Evolutionary conservation across 2,113 vertebrate genomes (phyloP).

Genomic region (Sigmodon hispidus): DNA sequence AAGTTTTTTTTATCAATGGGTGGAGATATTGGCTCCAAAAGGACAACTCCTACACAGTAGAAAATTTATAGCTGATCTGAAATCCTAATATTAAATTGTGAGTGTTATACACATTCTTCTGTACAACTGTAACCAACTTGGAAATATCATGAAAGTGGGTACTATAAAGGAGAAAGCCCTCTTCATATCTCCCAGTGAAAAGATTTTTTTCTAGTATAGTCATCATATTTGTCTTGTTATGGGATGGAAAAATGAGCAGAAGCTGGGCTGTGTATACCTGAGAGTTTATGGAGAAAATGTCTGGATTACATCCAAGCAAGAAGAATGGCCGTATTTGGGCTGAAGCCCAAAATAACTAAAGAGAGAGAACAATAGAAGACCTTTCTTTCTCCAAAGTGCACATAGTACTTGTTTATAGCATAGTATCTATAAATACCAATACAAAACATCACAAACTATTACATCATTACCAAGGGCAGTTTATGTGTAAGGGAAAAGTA

Average conservation of each 20-base stretch:
- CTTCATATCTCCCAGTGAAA: background rate
- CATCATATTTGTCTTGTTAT: background rate
- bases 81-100: background rate
- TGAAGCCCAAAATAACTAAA: background rate
- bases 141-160: background rate
- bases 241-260: background rate
- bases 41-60: background rate
- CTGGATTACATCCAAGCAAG: background rate
- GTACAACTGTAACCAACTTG: background rate
- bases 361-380: background rate
- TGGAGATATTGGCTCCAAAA: background rate
- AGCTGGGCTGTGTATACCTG: background rate
- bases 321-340: background rate
- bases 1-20: background rate
- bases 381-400: background rate
- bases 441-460: background rate
- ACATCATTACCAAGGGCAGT: background rate
- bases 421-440: background rate
- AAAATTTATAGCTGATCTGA: background rate
- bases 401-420: background rate
- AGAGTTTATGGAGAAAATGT: background rate
- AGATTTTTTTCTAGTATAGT: slow-evolving; percentile 24
- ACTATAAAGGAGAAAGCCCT: slow-evolving; percentile 23
- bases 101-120: background rate
- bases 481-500: background rate